phyloP scores from a whole-genome alignment of 2,888 invertebrate genomes.

The Ormia ochracea region DNA sequence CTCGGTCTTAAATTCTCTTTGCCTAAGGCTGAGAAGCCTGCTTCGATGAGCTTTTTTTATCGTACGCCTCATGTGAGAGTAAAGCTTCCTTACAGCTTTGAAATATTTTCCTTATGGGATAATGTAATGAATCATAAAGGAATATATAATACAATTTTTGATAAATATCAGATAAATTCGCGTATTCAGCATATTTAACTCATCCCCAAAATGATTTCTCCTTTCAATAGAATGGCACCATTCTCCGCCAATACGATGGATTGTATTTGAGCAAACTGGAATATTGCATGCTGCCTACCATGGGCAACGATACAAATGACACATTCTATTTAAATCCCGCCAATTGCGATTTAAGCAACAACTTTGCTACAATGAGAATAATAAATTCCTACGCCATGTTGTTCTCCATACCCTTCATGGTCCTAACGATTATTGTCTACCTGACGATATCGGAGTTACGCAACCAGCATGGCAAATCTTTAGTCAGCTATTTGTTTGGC shows the following conservation, averaged over 20 bases:
- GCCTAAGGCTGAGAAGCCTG: too few species aligned
- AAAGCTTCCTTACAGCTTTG: too few species aligned
- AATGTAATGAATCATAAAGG: too few species aligned
- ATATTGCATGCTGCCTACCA: constrained; percentile 70
- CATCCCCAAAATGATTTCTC: background rate
- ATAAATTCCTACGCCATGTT: constrained; percentile 80
- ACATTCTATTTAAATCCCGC: constrained; percentile 70
- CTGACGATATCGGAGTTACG: constrained; percentile 83
- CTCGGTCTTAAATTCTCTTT: too few species aligned
- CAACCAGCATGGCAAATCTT: constrained; percentile 86
- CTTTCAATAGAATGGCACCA: constrained; percentile 69
- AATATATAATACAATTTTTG: too few species aligned
- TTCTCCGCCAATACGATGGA: constrained; percentile 68
- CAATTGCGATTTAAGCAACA: constrained; percentile 68
- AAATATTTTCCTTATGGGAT: too few species aligned
- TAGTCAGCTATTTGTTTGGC: constrained; percentile 85
- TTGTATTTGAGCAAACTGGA: constrained; percentile 67
- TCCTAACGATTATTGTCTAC: constrained; percentile 85
- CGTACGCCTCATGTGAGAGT: too few species aligned
- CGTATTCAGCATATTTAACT: too few species aligned
- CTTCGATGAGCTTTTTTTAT: too few species aligned
- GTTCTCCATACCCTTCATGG: constrained; percentile 84
- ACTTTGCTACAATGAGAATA: constrained; percentile 67
- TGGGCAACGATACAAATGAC: constrained; percentile 65
- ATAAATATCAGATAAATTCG: too few species aligned